Evolutionary conservation across 2,113 vertebrate genomes (phyloP).

Genomic region (Xiphias gladius): DNA sequence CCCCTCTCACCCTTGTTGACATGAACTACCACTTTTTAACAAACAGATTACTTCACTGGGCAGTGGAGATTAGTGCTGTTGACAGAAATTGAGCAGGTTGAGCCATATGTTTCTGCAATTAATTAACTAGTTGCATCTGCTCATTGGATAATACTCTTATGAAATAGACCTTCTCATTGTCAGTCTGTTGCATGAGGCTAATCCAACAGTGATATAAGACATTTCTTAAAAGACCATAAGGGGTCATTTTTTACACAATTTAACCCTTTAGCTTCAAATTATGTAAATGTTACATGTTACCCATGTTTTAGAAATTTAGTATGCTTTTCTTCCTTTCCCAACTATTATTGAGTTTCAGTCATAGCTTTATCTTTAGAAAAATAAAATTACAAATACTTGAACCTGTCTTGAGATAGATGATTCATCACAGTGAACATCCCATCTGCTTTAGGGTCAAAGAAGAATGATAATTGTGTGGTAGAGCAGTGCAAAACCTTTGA

Average conservation of each 20-base stretch:
- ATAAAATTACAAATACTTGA: background rate
- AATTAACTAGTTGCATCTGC: conserved; percentile 73
- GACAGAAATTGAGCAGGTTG: conserved; percentile 60
- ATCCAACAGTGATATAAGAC: conserved; percentile 34
- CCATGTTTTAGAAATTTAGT: background rate
- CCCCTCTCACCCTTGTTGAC: conserved; percentile 30
- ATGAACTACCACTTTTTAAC: conserved; percentile 41
- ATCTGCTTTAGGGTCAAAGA: background rate
- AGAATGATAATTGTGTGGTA: background rate
- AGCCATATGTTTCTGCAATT: conserved; percentile 63
- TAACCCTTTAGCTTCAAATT: background rate
- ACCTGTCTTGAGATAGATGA: background rate
- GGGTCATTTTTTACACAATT: background rate
- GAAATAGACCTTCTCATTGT: conserved; percentile 42
- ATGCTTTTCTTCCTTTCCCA: background rate
- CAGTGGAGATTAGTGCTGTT: conserved; percentile 63
- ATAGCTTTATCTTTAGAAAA: background rate
- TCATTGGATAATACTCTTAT: conserved; percentile 63
- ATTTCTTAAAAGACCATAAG: background rate
- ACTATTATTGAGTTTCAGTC: background rate
- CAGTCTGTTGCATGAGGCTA: conserved; percentile 31
- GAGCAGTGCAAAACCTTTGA: background rate
- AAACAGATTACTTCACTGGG: conserved; percentile 42
- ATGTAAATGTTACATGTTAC: background rate
- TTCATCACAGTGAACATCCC: background rate